Percentiles rank a stretch among this genome's conserved stretches.
Conservation (phyloP, 2,888 invertebrate species). For the Spodoptera littoralis region DNA sequence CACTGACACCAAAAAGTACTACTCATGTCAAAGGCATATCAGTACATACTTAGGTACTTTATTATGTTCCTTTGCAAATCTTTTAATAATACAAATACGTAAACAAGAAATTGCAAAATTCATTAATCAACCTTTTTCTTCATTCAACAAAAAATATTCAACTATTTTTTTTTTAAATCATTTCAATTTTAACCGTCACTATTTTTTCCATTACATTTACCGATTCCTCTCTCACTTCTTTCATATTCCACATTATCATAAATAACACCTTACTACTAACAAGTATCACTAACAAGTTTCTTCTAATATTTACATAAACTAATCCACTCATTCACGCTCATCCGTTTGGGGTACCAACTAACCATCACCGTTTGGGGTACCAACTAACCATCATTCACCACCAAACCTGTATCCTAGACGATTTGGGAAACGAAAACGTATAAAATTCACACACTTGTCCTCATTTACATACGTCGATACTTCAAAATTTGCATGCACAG, state of each 20-base stretch:
- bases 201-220: neutral
- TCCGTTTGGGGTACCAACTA: conserved; percentile 51
- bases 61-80: too few relatives aligned
- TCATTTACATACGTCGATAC: conserved; percentile 78
- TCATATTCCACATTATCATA: too few relatives aligned
- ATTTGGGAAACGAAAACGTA: conserved; percentile 71
- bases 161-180: too few relatives aligned
- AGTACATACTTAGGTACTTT: too few relatives aligned
- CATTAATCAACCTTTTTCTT: too few relatives aligned
- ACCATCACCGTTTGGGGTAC: conserved; percentile 43
- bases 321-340: conserved; percentile 51
- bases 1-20: too few relatives aligned
- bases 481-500: conserved; percentile 66
- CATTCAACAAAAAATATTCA: too few relatives aligned
- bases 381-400: conserved; percentile 41
- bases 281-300: conserved; percentile 35
- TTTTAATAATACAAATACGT: too few relatives aligned
- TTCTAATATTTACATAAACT: conserved; percentile 38
- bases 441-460: conserved; percentile 78
- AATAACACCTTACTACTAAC: conserved; percentile 11
- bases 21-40: too few relatives aligned
- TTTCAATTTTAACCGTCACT: conserved; percentile 1
- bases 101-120: too few relatives aligned
- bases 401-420: conserved; percentile 52
- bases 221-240: too few relatives aligned